Base-by-base conservation (phyloP, 1,140 invertebrate species). In the Magallana ariakensis region DNA sequence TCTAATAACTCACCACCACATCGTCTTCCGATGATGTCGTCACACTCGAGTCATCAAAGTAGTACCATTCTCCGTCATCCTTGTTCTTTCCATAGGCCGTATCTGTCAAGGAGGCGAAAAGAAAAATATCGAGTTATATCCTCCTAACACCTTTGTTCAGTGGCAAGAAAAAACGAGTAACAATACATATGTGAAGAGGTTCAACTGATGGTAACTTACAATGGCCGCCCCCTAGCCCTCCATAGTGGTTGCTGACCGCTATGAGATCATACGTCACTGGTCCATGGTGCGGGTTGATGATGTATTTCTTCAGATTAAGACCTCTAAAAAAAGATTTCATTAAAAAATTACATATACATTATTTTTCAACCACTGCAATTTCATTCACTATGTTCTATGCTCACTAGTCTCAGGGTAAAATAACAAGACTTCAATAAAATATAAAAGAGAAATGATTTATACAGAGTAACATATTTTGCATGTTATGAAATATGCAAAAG, bases 1-100 rank as follows among this genome's bases (percentile, higher is more conserved):
- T 46, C 33, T 46, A n/a, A n/a, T 80, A 22, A 81, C 93, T 89
- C 90, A 94, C 94, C 86, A 94, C 93, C 87, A 91, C 90, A 81
- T 91, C 87, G 56, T 93, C 93, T 70, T 93, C 93, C 54, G 89
- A 90, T 46, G 93, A 89, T 15, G 90, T 86, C 0, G 91, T 90
- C 6, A 96, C 96, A 89, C 91, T 94, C 16, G 95, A 95, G 90
- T 96, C 96, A 93, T 96, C 96, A 94, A 96, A 96, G 85, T 95
- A 94, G 91, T 95, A 95, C 96, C 96, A 96, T n/a, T 93, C 89
- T 16, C 92, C 87, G 85, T 94, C 93, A 55, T 93, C 91, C 70
- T 94, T 93, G 91, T 96, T 96, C 90, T 95, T 95, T 11, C 93
- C 95, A 92, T 94, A 95, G 1, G 95, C 95, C 22, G 96, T 96